Evolutionary conservation across 2,797 vertebrate genomes (phyloP).

Genomic region (Cryptoprocta ferox): DNA sequence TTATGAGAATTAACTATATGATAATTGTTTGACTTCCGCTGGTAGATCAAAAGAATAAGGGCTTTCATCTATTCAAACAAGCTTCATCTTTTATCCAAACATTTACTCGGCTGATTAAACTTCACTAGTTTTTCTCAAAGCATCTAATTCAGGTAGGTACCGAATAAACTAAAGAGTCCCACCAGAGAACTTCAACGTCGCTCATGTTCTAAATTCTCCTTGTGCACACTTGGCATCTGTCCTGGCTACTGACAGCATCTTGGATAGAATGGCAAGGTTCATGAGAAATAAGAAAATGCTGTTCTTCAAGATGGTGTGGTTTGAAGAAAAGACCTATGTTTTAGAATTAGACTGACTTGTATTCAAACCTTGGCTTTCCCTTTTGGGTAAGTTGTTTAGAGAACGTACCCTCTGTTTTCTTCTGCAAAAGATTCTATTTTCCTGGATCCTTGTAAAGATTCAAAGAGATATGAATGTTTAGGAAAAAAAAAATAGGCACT

Average conservation of each 20-base stretch:
- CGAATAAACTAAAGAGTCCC: slow-evolving; percentile 28
- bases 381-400: not conserved
- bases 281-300: not conserved
- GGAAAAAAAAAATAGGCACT: not conserved
- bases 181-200: not conserved
- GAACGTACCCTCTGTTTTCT: not conserved
- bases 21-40: not conserved
- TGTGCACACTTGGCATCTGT: slow-evolving; percentile 26
- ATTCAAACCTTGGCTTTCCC: not conserved
- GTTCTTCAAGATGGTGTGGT: not conserved
- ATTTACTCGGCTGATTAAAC: slow-evolving; percentile 54
- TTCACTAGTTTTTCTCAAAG: slow-evolving; percentile 26
- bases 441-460: not conserved
- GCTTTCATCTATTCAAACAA: slow-evolving; percentile 17
- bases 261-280: not conserved
- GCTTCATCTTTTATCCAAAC: slow-evolving; percentile 40
- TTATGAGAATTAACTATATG: slow-evolving; percentile 5
- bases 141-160: not conserved
- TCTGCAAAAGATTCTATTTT: slow-evolving; percentile 16
- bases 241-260: not conserved
- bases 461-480: slow-evolving; percentile 7
- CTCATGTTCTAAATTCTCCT: not conserved
- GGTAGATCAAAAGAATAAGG: slow-evolving; percentile 10
- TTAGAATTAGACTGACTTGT: not conserved
- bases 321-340: not conserved